Evolutionary conservation across 1,140 invertebrate species (phyloP), one percentile per base, ranked within the genome.

Genomic region (Thaumatotibia leucotreta): DNA sequence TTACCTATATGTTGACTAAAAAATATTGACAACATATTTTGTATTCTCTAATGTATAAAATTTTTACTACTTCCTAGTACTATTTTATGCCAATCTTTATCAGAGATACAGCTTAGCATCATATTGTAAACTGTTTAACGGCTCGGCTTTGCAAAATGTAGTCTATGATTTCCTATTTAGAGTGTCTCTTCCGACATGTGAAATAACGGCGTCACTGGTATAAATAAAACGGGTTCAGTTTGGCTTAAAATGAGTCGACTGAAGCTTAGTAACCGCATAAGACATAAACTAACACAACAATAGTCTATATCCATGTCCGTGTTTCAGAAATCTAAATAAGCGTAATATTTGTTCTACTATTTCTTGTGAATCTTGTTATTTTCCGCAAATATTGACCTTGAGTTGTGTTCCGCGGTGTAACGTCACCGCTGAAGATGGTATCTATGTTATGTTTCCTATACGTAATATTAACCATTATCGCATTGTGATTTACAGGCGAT

Each of bases 301-400:
- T 29, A 2, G 6, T 4, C 39, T 17, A 14, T 20, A 29, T 8
- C 11, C 4, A 27, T 8, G 27, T 10, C 20, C 23, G 10, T 20
- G 52, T 58, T 58, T 58, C 27, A 9, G 9, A 58, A 24, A 27
- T 58, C 11, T 24, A 27, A 58, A 58, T 58, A 52, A 11, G 10
- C 5, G 24, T 58, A 27, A 58, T 58, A 58, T 29, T 58, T 29
- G 52, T 58, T 58, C 23, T 54, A 58, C n/a, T 29, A 58, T 58
- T 27, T 5, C n/a, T 58, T 58, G 52, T 27, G 14, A 31, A 58
- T 58, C 27, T 58, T 58, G 52, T 58, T 58, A 31, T 58, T 58
- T 58, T 58, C 52, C 52, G 52, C 52, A 58, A 58, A 58, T 58
- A 31, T 58, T 58, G 52, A 58, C 52, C 52, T 58, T 58, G 23